Percentiles rank a stretch among this genome's conserved stretches.
These are phyloP conservation scores for Zeugodacus cucurbitae DNA, from an alignment of 1,140 invertebrate genomes.

Conservation along the genomic window DNA sequence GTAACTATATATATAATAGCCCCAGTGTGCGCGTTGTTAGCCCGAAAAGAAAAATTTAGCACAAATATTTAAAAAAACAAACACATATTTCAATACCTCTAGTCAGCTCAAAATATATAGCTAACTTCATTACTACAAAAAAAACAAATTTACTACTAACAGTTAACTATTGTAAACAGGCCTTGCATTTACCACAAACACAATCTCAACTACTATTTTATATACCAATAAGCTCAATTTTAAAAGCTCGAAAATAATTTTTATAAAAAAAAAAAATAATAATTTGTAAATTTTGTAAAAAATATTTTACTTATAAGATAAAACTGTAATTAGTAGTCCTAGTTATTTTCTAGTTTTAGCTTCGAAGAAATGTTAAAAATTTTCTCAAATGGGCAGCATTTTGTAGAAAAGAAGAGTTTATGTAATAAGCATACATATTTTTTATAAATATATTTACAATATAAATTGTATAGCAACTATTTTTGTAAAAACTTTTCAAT, in stretches of 20 bases:
- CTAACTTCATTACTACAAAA: background rate
- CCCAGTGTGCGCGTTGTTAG: slow-evolving; percentile 1
- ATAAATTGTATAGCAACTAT: background rate
- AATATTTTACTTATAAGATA: background rate
- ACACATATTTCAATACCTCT: slow-evolving; percentile 12
- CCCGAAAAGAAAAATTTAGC: background rate
- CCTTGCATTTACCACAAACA: slow-evolving; percentile 35
- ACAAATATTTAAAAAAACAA: background rate
- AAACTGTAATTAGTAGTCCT: background rate
- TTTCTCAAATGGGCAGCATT: slow-evolving; percentile 16
- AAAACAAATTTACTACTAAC: background rate
- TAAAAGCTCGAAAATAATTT: background rate
- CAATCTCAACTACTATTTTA: background rate
- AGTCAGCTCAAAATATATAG: background rate
- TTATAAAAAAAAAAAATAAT: background rate
- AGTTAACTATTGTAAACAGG: slow-evolving; percentile 36
- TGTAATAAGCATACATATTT: background rate
- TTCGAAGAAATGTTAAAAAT: background rate
- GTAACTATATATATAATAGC: background rate
- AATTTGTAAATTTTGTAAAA: slow-evolving; percentile 9
- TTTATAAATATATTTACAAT: too few relatives aligned
- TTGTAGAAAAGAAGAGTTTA: background rate
- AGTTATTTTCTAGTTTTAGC: background rate
- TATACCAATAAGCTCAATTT: background rate
- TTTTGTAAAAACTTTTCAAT: background rate